Base-by-base conservation (phyloP, 2,888 invertebrate genomes). In the Euphydryas editha region DNA sequence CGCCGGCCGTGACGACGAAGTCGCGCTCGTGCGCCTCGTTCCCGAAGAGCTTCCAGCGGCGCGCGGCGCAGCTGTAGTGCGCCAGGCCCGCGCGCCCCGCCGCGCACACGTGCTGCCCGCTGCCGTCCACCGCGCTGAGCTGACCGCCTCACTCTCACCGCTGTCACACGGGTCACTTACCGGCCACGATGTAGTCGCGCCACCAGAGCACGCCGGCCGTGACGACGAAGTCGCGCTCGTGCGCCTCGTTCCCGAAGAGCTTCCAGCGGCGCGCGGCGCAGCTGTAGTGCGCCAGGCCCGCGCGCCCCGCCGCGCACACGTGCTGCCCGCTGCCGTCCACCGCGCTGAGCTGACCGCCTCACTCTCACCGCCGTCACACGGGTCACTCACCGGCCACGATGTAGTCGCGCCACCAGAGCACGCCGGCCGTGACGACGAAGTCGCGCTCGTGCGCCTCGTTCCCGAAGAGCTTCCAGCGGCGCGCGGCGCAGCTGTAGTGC, bases 11-110 rank as follows among this genome's bases (percentile, higher is more conserved):
- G 30, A 99, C n/a, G n/a, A n/a, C n/a, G n/a, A n/a, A n/a, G n/a
- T 99, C 99, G 81, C 97, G 96, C 91, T 99, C 99, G 93, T 99
- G 99, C 42, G 97, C 98, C 93, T 99, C 99, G 87, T 99, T 99
- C 20, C 99, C 99, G 92, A 99, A 99, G 58, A 99, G 93, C 83
- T 99, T 99, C 99, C 99, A 99, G 75, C 97, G 96, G 44, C 98
- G 94, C 47, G 96, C 95, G 30, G 95, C 89, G 85, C 99, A 94
- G 49, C 97, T 98, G 92, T 99, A 99, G 90, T 99, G 98, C 18
- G 99, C 99, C 63, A 99, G 92, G 0, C 99, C 99, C 39, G 98
- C 96, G 62, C 98, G 95, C 1, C 99, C 99, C 46, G 99, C 99
- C 62, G 99, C 97, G 55, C 97, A 98, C 68, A 99, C 94, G 85